These are phyloP conservation scores for Arrhopalites spinosus DNA, from an alignment of 2,888 invertebrate species.

Conservation along the genomic window DNA sequence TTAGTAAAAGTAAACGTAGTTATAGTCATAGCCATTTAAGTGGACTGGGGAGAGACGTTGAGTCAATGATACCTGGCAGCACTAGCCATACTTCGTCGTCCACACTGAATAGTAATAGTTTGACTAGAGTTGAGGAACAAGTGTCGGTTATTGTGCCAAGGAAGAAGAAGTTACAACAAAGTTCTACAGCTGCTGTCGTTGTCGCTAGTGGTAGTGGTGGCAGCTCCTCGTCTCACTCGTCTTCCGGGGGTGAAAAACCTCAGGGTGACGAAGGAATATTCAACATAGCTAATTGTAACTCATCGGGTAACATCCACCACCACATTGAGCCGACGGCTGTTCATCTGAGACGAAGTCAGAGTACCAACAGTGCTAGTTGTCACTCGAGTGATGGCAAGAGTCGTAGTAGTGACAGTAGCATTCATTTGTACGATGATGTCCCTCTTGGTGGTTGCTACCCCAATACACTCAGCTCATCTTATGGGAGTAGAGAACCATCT, in stretches of 20 bases:
- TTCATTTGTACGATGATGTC: constrained; percentile 19
- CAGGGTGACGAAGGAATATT: constrained; percentile 42
- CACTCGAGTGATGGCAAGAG: constrained; percentile 3
- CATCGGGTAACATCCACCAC: constrained; percentile 42
- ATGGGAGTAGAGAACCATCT: constrained; percentile 36
- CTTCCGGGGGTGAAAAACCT: constrained; percentile 56
- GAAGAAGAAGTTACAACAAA: constrained; percentile 41
- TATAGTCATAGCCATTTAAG: constrained; percentile 51
- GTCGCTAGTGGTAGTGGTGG: constrained; percentile 11
- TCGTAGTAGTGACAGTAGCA: background rate
- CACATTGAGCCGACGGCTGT: constrained; percentile 36
- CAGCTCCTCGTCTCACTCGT: constrained; percentile 11
- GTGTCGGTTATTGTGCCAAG: constrained; percentile 49
- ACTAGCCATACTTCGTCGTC: background rate
- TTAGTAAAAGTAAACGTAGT: constrained; percentile 31
- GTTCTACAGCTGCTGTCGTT: no score
- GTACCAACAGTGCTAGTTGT: constrained; percentile 34
- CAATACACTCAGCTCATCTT: constrained; percentile 8
- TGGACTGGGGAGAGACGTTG: constrained; percentile 11
- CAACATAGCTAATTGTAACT: constrained; percentile 39
- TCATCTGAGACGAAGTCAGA: constrained; percentile 55
- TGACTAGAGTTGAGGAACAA: constrained; percentile 11
- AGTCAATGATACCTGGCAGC: background rate
- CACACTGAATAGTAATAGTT: no score
- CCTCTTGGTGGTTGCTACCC: background rate